Base-by-base conservation (phyloP, 2,797 vertebrate genomes). In the Eleutherodactylus coqui region DNA sequence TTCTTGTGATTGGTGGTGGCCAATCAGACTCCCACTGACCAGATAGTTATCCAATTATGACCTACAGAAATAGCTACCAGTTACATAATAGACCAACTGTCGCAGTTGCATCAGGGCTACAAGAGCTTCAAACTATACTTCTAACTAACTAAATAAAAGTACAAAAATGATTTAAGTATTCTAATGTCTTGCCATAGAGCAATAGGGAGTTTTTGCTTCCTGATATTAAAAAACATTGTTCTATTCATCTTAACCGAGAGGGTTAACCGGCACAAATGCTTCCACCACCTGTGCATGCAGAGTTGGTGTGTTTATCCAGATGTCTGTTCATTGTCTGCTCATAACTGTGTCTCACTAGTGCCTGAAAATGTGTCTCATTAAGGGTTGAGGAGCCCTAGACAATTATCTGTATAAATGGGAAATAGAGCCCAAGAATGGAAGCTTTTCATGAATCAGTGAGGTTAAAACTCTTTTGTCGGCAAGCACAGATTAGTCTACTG, bases 361-460 rank as follows among this genome's bases (percentile, higher is more conserved):
- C 53, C n/a, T 73, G 67, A 72, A 82, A 72, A 82, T 73, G 67
- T 82, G 67, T 72, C 67, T 55, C 67, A 82, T 82, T 73, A 82
- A 41, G 43, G 81, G 49, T 29, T 73, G 36, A 41, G 72, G 69
- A 41, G 51, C 69, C 69, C 38, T 43, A 43, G 49, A 83, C 69
- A 83, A 58, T 83, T 58, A 83, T 45, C 36, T 43, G n/a, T 58
- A 53, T 55, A 73, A 58, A 72, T 73, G 49, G 67, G 69, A 80
- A 64, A 43, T 58, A 73, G 27, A 83, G 32, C 24, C 51, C 21
- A 72, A 72, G 32, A 34, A 72, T 24, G 47, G 2, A 29, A 73
- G 29, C 41, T 5, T 45, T 53, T 82, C 47, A 70, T 27, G 51
- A 53, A 58, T 82, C 49, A 73, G 67, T 78, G 24, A 78, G 29